Conservation (phyloP, 2,113 vertebrate species). For the Gymnorhina tibicen region DNA sequence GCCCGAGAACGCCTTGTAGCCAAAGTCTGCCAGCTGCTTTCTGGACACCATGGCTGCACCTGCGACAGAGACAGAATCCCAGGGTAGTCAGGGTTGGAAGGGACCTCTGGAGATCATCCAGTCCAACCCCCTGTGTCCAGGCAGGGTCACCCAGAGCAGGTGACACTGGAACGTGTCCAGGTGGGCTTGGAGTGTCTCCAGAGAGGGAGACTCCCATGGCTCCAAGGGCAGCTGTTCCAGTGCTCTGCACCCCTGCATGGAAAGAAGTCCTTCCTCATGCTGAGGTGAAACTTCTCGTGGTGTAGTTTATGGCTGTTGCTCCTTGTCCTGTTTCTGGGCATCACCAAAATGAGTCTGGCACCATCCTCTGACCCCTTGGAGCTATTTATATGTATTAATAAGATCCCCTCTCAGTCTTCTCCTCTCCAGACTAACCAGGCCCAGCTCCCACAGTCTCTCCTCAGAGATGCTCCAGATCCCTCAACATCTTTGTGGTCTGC, state of each 20-base stretch:
- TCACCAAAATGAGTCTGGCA: background rate
- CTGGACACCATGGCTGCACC: slow-evolving; percentile 75
- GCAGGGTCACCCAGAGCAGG: background rate
- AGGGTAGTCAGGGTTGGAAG: background rate
- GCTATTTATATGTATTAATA: background rate
- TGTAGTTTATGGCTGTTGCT: background rate
- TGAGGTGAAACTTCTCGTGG: background rate
- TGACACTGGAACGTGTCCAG: too few relatives aligned
- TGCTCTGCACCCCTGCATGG: background rate
- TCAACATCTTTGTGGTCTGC: background rate
- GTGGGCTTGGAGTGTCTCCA: background rate
- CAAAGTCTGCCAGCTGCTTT: slow-evolving; percentile 88
- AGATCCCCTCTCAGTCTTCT: background rate
- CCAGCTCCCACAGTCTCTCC: background rate
- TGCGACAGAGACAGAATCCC: background rate
- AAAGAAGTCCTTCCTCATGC: background rate
- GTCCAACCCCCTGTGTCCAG: background rate
- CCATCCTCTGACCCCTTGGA: background rate
- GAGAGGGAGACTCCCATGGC: too few relatives aligned
- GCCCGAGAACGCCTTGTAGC: slow-evolving; percentile 85
- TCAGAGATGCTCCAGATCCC: background rate
- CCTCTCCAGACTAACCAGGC: background rate
- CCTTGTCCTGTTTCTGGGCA: background rate
- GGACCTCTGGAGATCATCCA: too few relatives aligned
- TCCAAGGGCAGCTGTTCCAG: background rate